Conservation (phyloP, 2,113 vertebrate species). For the Phalacrocorax carbo region DNA sequence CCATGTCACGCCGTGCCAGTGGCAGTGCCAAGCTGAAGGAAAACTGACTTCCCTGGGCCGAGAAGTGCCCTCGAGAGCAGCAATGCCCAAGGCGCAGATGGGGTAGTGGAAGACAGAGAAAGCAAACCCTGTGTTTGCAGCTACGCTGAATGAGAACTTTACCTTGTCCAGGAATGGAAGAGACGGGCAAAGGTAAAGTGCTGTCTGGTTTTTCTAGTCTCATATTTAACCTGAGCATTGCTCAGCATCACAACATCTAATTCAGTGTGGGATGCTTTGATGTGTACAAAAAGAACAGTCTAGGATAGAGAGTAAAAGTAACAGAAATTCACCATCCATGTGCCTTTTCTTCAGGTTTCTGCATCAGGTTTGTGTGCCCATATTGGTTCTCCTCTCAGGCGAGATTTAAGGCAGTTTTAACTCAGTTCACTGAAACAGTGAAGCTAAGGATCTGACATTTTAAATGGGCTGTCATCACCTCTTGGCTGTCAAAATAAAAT, state of each 20-base stretch:
- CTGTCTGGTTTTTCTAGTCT: rapidly evolving
- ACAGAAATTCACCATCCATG: rapidly evolving
- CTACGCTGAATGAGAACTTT: not conserved
- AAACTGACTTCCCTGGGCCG: not conserved
- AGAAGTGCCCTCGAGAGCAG: not conserved
- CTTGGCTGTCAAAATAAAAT: not conserved
- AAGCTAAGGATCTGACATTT: not conserved
- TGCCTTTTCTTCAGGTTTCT: not conserved
- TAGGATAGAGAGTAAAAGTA: not conserved
- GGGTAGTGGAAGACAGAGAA: rapidly evolving
- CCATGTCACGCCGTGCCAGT: rapidly evolving
- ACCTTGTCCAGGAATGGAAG: not conserved
- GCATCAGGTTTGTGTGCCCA: not conserved
- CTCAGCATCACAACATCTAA: rapidly evolving
- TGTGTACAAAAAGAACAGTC: not conserved
- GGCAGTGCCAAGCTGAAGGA: not conserved
- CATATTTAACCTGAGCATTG: not conserved
- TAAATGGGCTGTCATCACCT: not conserved
- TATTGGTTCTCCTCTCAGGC: not conserved
- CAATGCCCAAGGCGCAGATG: rapidly evolving
- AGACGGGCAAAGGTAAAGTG: not conserved
- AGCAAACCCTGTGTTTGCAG: not conserved
- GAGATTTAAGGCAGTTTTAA: not conserved
- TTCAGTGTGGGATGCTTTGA: rapidly evolving
- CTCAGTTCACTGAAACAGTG: not conserved